A percentile compares a stretch with the other conserved stretches of the same genome.
phyloP scores from a whole-genome alignment of 2,888 invertebrate species.

The Hydrotaea diabolus region DNA sequence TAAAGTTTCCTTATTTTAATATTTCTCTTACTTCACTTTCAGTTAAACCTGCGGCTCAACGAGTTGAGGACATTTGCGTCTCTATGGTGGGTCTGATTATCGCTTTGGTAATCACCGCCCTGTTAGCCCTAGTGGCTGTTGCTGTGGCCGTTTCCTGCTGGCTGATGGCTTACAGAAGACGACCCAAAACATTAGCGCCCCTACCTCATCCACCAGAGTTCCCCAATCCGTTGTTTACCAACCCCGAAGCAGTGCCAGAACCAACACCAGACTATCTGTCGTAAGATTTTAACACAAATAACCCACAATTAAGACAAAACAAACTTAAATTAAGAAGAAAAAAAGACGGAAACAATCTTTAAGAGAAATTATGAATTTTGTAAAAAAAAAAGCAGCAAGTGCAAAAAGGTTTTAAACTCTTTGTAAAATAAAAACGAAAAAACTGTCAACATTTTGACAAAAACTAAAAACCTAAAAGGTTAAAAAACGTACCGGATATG shows the following conservation, averaged over 20 bases:
- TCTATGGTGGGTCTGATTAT: conserved; percentile 96
- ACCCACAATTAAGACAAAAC: conserved; percentile 55
- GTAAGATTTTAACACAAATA: conserved; percentile 73
- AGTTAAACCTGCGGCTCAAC: conserved; percentile 81
- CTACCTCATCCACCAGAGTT: conserved; percentile 97
- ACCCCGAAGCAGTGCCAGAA: conserved; percentile 89
- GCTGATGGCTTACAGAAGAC: conserved; percentile 95
- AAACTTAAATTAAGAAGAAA: conserved; percentile 29
- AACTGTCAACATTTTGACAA: conserved; percentile 33
- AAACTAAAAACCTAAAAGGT: conserved; percentile 63
- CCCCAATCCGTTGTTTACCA: conserved; percentile 95
- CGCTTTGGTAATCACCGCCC: conserved; percentile 94
- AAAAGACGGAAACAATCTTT: conserved; percentile 60
- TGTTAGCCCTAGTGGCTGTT: conserved; percentile 94
- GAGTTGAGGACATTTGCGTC: conserved; percentile 93
- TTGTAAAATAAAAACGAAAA: too few relatives aligned
- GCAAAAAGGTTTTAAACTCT: conserved; percentile 75
- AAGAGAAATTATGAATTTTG: conserved; percentile 60
- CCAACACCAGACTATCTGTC: conserved; percentile 91
- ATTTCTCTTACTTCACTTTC: conserved; percentile 47
- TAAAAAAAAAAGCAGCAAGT: conserved; percentile 72
- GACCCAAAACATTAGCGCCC: conserved; percentile 93
- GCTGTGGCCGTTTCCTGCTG: conserved; percentile 97
- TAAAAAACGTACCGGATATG: conserved; percentile 49
- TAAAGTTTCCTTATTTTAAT: conserved; percentile 35